phyloP scores from a whole-genome alignment of 2,888 invertebrate genomes.

The Polydrusus tereticollis region DNA sequence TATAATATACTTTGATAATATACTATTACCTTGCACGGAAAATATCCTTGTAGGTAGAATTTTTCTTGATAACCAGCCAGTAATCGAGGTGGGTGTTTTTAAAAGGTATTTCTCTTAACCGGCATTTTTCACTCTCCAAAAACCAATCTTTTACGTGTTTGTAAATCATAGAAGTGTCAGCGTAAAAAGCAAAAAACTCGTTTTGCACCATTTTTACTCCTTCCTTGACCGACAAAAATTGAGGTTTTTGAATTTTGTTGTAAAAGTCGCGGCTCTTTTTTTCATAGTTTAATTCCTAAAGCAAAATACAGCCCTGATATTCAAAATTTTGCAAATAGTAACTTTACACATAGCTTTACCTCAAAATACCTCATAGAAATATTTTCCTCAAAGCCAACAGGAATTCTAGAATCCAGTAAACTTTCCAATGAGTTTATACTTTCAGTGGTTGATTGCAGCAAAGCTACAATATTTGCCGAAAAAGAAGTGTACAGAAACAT shows the following conservation, averaged over 20 bases:
- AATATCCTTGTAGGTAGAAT: conserved; percentile 70
- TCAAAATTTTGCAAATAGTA: neutral
- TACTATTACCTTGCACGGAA: conserved; percentile 70
- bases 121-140: conserved; percentile 79
- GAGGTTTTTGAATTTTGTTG: conserved; percentile 69
- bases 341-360: conserved; percentile 64
- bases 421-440: conserved; percentile 71
- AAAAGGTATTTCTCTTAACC: conserved; percentile 74
- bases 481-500: conserved; percentile 76
- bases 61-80: conserved; percentile 70
- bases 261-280: conserved; percentile 18
- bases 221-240: conserved; percentile 72
- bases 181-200: conserved; percentile 78
- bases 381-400: conserved; percentile 74
- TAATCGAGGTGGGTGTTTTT: conserved; percentile 70
- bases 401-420: conserved; percentile 72
- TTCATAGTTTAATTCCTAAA: conserved; percentile 29
- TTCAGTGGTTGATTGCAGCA: conserved; percentile 74
- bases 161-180: conserved; percentile 76
- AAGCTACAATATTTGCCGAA: conserved; percentile 77
- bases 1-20: no score
- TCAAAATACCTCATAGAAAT: conserved; percentile 72
- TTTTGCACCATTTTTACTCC: conserved; percentile 73
- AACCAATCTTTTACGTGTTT: conserved; percentile 77
- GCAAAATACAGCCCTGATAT: no score